These are phyloP conservation scores for Lophochroa leadbeateri DNA, from an alignment of 2,113 vertebrate genomes.

Conservation along the genomic window DNA sequence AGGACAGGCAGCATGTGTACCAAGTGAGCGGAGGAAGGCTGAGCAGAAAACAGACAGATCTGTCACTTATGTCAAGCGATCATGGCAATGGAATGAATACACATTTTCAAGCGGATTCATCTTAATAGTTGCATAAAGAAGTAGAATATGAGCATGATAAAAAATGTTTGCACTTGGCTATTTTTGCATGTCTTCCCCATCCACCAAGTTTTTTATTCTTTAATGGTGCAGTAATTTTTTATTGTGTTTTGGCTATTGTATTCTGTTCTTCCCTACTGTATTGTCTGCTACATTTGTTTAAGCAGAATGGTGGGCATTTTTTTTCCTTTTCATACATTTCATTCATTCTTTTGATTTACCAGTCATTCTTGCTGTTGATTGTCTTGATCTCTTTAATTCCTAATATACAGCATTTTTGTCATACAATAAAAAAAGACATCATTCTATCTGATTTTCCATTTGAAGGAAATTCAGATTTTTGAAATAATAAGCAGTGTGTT, in stretches of 20 bases:
- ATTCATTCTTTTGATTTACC: slow-evolving; percentile 45
- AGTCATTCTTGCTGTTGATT: slow-evolving; percentile 50
- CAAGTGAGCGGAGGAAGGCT: background rate
- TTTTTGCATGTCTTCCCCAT: background rate
- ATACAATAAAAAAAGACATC: slow-evolving; percentile 38
- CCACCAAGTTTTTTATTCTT: background rate
- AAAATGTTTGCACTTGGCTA: background rate
- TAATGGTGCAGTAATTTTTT: background rate
- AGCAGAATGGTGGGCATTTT: background rate
- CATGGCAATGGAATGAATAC: background rate
- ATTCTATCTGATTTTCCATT: slow-evolving; percentile 56
- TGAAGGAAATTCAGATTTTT: slow-evolving; percentile 52
- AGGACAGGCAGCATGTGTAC: background rate
- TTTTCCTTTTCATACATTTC: background rate
- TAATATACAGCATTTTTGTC: slow-evolving; percentile 59
- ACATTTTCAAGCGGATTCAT: background rate
- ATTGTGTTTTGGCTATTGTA: background rate
- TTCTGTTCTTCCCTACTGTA: background rate
- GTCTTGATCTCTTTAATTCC: slow-evolving; percentile 62
- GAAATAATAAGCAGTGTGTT: slow-evolving; percentile 53
- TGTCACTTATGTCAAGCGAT: background rate
- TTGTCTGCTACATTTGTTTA: background rate
- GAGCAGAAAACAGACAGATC: background rate
- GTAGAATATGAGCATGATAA: background rate
- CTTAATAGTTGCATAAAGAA: background rate